Conservation (phyloP, 2,797 vertebrate species). For the Pseudochaenichthys georgianus region DNA sequence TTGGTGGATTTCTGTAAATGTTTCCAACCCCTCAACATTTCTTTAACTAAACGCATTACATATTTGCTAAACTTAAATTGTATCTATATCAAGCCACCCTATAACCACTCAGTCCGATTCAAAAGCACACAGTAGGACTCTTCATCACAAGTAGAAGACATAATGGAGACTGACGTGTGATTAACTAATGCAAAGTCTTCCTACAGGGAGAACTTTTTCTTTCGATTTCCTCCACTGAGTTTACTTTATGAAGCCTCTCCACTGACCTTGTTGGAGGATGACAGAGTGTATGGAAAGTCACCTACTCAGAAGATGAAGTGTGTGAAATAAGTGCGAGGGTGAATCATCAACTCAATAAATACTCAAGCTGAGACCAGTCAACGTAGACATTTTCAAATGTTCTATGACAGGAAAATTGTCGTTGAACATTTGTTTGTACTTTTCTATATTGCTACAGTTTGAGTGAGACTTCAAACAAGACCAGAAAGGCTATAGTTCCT, state of each 20-base stretch:
- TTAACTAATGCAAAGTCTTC: too few relatives aligned
- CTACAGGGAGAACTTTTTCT: background rate
- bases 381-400: too few relatives aligned
- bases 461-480: too few relatives aligned
- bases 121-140: background rate
- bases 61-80: background rate
- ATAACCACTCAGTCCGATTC: background rate
- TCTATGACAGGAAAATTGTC: too few relatives aligned
- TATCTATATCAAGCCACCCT: background rate
- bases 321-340: slow-evolving; percentile 23
- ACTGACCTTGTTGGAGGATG: slow-evolving; percentile 9
- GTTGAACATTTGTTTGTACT: too few relatives aligned
- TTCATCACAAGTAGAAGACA: background rate
- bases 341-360: background rate
- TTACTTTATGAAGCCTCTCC: slow-evolving; percentile 10
- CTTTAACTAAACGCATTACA: background rate
- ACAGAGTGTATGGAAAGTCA: slow-evolving; percentile 18
- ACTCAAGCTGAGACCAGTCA: background rate
- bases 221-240: background rate
- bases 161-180: background rate
- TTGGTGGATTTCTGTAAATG: background rate
- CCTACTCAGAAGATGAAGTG: slow-evolving; percentile 15
- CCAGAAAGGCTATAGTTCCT: too few relatives aligned
- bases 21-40: too few relatives aligned
- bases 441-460: too few relatives aligned